Evolutionary conservation across 2,888 invertebrate genomes (phyloP).

Genomic region (Sericinus montela): DNA sequence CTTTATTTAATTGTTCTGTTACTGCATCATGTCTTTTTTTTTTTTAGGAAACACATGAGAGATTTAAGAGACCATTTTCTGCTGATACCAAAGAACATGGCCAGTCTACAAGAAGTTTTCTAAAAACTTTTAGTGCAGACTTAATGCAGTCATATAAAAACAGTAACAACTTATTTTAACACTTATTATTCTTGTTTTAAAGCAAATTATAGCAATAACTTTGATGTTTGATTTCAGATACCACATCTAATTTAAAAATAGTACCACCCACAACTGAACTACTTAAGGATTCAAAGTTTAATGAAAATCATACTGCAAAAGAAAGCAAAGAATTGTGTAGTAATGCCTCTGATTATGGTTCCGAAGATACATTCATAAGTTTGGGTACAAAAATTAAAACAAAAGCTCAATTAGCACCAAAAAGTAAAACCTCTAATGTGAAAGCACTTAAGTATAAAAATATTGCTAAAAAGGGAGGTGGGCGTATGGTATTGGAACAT

Average conservation of each 20-base stretch:
- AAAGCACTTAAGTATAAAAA: conserved; percentile 58
- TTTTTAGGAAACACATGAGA: conserved; percentile 57
- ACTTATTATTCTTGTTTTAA: not conserved
- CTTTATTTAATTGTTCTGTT: not conserved
- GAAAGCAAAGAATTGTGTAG: conserved; percentile 56
- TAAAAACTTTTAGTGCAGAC: conserved; percentile 61
- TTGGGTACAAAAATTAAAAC: conserved; percentile 74
- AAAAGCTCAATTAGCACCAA: conserved; percentile 61
- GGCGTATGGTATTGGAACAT: conserved; percentile 50
- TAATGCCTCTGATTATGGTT: conserved; percentile 70
- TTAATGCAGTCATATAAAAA: conserved; percentile 56
- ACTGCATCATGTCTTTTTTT: not conserved
- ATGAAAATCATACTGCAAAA: conserved; percentile 31
- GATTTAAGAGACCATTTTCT: conserved; percentile 66
- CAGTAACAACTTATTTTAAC: conserved; percentile 36
- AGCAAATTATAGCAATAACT: too few species aligned
- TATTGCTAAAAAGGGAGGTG: conserved; percentile 49
- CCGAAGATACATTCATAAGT: conserved; percentile 72
- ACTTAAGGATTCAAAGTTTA: conserved; percentile 39
- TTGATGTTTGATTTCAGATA: conserved; percentile 39
- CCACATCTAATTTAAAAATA: conserved; percentile 50
- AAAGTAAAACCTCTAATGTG: conserved; percentile 45
- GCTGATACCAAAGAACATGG: conserved; percentile 61
- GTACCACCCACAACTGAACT: conserved; percentile 61
- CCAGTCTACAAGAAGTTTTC: conserved; percentile 52